Conservation (phyloP, 2,797 vertebrate species). For the Spinus pinus region DNA sequence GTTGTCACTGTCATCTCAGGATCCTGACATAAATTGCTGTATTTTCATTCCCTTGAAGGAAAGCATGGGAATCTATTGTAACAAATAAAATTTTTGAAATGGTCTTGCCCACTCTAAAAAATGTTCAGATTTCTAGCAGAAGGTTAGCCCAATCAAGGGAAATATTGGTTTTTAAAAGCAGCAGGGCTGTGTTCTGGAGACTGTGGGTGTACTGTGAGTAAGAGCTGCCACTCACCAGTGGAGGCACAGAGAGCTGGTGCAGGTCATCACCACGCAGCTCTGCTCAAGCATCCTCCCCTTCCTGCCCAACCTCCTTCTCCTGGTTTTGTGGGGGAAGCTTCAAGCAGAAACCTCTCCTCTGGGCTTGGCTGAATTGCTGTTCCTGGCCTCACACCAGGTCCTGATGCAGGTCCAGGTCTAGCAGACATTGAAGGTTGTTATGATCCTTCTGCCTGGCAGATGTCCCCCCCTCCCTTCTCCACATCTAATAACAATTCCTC, state of each 20-base stretch:
- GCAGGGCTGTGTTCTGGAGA: not conserved
- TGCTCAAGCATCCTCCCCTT: accelerated
- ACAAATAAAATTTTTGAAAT: not conserved
- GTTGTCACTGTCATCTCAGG: not conserved
- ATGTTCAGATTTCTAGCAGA: not conserved
- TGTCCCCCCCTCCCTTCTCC: not conserved
- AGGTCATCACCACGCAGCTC: accelerated
- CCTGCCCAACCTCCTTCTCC: accelerated
- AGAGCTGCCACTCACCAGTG: not conserved
- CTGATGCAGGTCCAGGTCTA: not conserved
- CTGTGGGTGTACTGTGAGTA: accelerated
- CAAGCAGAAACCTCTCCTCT: not conserved
- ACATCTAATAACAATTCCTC: not conserved
- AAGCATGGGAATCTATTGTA: not conserved
- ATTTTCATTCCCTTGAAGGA: not conserved
- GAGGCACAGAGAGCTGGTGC: not conserved
- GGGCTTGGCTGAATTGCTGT: not conserved
- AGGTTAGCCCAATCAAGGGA: not conserved
- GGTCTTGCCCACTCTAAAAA: not conserved
- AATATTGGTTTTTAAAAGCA: not conserved
- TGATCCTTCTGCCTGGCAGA: not conserved
- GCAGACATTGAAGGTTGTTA: not conserved
- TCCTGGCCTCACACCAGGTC: not conserved
- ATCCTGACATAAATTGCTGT: not conserved
- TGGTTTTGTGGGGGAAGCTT: not conserved